These are phyloP conservation scores for Pseudoips prasinana DNA, from an alignment of 2,888 invertebrate genomes.

Conservation along the genomic window DNA sequence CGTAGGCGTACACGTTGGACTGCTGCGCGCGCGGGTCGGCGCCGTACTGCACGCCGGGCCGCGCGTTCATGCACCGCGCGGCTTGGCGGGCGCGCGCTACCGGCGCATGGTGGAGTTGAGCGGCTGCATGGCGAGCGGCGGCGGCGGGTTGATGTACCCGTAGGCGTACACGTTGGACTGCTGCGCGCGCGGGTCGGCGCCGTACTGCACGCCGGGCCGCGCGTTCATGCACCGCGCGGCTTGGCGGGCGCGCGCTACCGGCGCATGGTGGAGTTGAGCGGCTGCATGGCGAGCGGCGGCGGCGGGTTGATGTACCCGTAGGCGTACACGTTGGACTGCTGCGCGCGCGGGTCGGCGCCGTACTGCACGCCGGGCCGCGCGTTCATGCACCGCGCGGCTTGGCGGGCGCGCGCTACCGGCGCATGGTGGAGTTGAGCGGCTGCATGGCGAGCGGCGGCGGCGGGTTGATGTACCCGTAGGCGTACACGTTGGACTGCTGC, in stretches of 20 bases:
- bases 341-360: slow-evolving; percentile 64
- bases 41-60: too few relatives aligned
- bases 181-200: too few relatives aligned
- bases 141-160: slow-evolving; percentile 89
- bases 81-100: slow-evolving; percentile 53
- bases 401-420: slow-evolving; percentile 65
- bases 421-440: slow-evolving; percentile 88
- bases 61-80: too few relatives aligned
- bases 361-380: slow-evolving; percentile 83
- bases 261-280: slow-evolving; percentile 88
- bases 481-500: slow-evolving; percentile 91
- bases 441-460: slow-evolving; percentile 84
- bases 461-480: slow-evolving; percentile 86
- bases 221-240: too few relatives aligned
- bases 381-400: too few relatives aligned
- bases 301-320: slow-evolving; percentile 89
- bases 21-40: too few relatives aligned
- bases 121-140: slow-evolving; percentile 85
- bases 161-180: slow-evolving; percentile 92
- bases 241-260: slow-evolving; percentile 63
- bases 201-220: too few relatives aligned
- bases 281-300: slow-evolving; percentile 85
- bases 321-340: slow-evolving; percentile 92
- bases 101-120: slow-evolving; percentile 87
- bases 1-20: slow-evolving; percentile 90